Base-by-base conservation (phyloP, 2,113 vertebrate species). In the Vicugna pacos region DNA sequence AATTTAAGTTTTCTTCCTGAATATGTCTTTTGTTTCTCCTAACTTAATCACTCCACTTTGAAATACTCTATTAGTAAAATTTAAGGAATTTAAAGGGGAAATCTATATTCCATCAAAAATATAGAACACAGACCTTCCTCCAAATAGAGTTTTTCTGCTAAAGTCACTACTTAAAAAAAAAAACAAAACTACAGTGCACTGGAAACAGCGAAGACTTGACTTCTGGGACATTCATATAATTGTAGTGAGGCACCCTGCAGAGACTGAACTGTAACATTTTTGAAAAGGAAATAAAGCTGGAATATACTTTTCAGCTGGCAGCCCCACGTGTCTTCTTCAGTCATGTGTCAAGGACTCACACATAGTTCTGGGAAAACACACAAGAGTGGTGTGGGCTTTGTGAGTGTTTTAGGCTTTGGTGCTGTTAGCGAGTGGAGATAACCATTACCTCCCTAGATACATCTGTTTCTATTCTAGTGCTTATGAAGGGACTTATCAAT, bases 71-170 rank as follows among this genome's bases (percentile, higher is more conserved):
- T 30, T 48, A 80, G n/a, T 69, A 75, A 89, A 50, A 30, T 32
- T 38, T 84, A 69, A 90, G 54, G 10, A 24, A 6, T 72, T 83
- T 75, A 94, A 94, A 28, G 58, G 20, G 35, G 6, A 81, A 85
- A 91, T 91, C 65, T 94, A 58, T 56, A 93, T 75, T 77, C 10
- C 32, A 94, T 93, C 48, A 95, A 75, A 72, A 93, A 80, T 91
- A 62, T 11, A 3, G 38, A 96, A 67, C 12, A 50, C 8, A 70
- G 54, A n/a, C 28, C 69, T 87, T 95, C 90, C 14, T 52, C 26
- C 38, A 81, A 88, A 94, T 65, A 77, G n/a, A 0, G 9, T n/a
- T 90, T 93, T 2, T 6, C 56, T 20, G 16, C 38, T 75, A 84
- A 95, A 76, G 86, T 84, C 60, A 64, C 19, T 46, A 72, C 38